phyloP scores from a whole-genome alignment of 2,113 vertebrate species.

The Tetrax tetrax region DNA sequence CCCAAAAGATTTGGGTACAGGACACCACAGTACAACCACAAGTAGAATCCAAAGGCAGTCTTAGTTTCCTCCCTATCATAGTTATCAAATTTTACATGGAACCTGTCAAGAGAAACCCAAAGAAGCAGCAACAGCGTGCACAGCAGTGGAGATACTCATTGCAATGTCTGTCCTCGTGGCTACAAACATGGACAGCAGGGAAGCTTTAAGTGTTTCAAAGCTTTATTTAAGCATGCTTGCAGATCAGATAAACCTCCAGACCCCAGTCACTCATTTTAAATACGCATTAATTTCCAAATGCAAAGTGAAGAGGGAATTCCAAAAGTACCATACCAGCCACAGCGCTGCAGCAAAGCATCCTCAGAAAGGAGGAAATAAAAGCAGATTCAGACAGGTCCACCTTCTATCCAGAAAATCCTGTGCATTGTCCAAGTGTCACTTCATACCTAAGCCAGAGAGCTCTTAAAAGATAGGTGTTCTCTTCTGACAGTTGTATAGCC shows the following conservation, averaged over 20 bases:
- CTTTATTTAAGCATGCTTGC: not conserved
- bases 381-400: not conserved
- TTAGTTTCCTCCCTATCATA: not conserved
- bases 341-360: not conserved
- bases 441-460: not conserved
- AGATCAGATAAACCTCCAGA: not conserved
- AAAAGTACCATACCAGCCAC: not conserved
- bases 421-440: not conserved
- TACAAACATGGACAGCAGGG: not conserved
- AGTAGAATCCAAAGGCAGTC: not conserved
- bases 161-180: not conserved
- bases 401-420: not conserved
- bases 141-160: not conserved
- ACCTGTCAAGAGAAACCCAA: not conserved
- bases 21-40: not conserved
- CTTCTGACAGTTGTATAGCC: not conserved
- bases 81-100: not conserved
- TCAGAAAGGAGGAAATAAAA: not conserved
- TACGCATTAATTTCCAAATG: not conserved
- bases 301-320: not conserved
- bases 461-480: not conserved
- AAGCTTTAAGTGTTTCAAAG: not conserved
- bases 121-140: rapidly evolving
- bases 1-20: not conserved
- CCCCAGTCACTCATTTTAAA: not conserved